Evolutionary conservation across 2,113 vertebrate genomes (phyloP).

Genomic region (Cyphomyrus plagiostoma): DNA sequence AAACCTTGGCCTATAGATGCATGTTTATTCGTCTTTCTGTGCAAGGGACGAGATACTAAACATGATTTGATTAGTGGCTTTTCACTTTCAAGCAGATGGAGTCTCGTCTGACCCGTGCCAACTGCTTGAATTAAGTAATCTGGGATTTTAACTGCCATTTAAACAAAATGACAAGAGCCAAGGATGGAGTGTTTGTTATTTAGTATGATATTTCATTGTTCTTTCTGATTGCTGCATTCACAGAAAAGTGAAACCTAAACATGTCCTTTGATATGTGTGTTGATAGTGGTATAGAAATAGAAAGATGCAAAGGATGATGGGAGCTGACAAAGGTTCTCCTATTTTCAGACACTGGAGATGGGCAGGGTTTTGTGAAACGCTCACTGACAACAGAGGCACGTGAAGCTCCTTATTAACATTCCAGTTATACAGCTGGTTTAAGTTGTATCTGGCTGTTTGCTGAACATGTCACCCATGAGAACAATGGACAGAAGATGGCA

Average conservation of each 20-base stretch:
- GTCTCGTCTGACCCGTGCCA: not conserved
- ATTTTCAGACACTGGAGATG: not conserved
- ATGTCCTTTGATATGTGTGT: not conserved
- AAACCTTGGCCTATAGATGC: not conserved
- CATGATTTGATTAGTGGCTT: not conserved
- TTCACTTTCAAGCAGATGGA: not conserved
- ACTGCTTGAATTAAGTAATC: not conserved
- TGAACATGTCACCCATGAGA: not conserved
- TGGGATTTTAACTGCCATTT: constrained; percentile 7
- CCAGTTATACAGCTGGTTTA: not conserved
- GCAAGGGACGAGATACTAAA: not conserved
- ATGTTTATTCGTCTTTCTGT: not conserved
- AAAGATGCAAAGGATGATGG: not conserved
- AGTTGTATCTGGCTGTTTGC: not conserved
- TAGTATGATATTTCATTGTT: not conserved
- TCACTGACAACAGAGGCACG: not conserved
- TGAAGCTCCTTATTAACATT: not conserved
- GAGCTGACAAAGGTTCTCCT: not conserved
- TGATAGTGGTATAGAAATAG: not conserved
- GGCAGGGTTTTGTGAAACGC: not conserved
- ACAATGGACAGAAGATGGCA: not conserved
- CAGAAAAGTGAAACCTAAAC: not conserved
- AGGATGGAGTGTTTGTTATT: not conserved
- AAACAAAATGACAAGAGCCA: not conserved
- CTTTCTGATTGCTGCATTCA: not conserved